Evolutionary conservation across 64 coral and sea anemone species (phyloP), one percentile per base, ranked within the genome.

Genomic region (Montipora efflorescens): DNA sequence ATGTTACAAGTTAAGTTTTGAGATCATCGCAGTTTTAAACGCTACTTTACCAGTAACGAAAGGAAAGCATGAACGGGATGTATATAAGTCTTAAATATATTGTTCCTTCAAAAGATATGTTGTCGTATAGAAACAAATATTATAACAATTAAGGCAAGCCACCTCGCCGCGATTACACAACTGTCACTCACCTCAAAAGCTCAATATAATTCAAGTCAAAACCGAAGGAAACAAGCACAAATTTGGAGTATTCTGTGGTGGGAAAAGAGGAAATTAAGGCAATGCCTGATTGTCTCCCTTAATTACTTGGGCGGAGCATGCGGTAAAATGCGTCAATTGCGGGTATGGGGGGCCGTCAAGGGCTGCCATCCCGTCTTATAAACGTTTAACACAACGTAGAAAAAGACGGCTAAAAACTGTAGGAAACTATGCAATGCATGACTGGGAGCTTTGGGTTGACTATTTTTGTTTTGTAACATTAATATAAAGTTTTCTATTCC

Each of bases 291-390:
- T n/a, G 64, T 86, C 82, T 71, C 2, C 66, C 46, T 12, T 86
- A 86, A 86, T 86, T n/a, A 86, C 64, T 19, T 62, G 61, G 82
- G 82, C 82, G 64, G 82, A 67, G 82, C 82, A 23, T 71, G 20
- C 50, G 43, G 1, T 46, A 66, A 50, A 7, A 9, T 86, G 46
- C 47, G 64, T 86, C 82, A 86, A 20, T 71, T 48, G 67, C 10
- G 82, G 82, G 18, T 10, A 18, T 11, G 5, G 22, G 49, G 0
- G 3, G 46, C 7, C 46, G 62, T 12, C 66, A 72, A 48, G 11
- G 48, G 71, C 45, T 86, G 45, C 66, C 82, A 66, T 8, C 45
- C 45, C 68, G 46, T 72, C n/a, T 10, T 5, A 45, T 47, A 15
- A 68, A 72, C 11, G 19, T 7, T 22, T 7, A 71, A 72, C 7